A percentile compares a stretch with the other conserved stretches of the same genome.
Conservation (phyloP, 2,797 vertebrate species). For the Hyperoplus lanceolatus region DNA sequence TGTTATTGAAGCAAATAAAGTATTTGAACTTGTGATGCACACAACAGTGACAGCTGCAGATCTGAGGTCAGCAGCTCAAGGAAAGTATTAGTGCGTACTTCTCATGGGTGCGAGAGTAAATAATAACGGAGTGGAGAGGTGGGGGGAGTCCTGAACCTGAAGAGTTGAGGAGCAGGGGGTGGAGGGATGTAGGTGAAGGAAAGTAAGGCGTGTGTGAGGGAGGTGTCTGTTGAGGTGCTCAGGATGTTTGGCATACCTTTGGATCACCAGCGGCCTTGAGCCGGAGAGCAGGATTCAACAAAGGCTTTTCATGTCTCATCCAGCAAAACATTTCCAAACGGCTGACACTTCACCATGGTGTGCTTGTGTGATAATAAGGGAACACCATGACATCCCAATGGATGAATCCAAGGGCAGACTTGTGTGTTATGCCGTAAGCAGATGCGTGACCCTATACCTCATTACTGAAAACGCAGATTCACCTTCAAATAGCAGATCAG, state of each 20-base stretch:
- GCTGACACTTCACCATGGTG: not conserved
- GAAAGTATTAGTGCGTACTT: not conserved
- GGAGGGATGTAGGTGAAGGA: constrained; percentile 22
- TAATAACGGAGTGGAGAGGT: not conserved
- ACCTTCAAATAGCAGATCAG: constrained; percentile 10
- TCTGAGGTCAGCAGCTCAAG: constrained; percentile 31
- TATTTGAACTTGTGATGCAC: no score
- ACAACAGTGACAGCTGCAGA: constrained; percentile 16
- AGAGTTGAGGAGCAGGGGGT: no score
- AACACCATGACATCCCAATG: not conserved
- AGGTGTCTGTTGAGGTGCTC: constrained; percentile 64
- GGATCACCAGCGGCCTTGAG: constrained; percentile 30
- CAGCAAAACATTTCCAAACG: constrained; percentile 4
- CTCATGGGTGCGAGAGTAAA: not conserved
- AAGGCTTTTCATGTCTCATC: constrained; percentile 9
- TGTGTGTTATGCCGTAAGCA: not conserved
- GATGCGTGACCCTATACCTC: not conserved
- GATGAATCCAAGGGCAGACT: constrained; percentile 34
- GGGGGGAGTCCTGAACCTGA: not conserved
- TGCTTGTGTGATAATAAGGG: not conserved
- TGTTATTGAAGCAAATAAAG: no score
- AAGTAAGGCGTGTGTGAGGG: not conserved
- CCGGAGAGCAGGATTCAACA: constrained; percentile 37
- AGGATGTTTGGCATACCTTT: constrained; percentile 66
- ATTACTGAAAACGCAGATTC: not conserved